Evolutionary conservation across 2,113 vertebrate species (phyloP), one percentile per base, ranked within the genome.

Genomic region (Apaloderma vittatum): DNA sequence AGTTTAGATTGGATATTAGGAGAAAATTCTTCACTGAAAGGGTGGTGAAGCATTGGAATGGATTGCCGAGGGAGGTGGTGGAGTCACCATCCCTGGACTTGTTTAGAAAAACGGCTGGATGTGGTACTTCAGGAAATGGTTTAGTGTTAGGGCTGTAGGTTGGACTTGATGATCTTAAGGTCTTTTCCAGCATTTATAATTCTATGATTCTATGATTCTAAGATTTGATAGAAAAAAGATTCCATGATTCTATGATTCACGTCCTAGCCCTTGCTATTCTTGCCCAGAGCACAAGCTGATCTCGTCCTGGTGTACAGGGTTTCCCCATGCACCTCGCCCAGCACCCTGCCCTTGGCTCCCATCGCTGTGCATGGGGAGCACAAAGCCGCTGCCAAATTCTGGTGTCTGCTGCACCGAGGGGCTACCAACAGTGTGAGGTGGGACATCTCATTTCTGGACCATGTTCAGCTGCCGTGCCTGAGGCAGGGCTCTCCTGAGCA

Each of bases 401-500:
- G 36, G 16, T 23, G 18, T 22, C 26, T 26, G 61, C 48, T 57
- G 59, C 59, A 22, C n/a, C 10, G 26, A 3, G 32, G 11, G 19
- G 22, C 32, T 2, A 2, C 29, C 1, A 1, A 27, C 61, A 12
- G 20, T 1, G 3, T 52, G 48, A 63, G 27, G 9, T 27, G 24
- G 20, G 43, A 59, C 37, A 8, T 29, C 76, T 86, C 24, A 21
- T 61, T 22, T 52, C 23, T 32, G 55, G 27, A 14, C 20, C 1
- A 0, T 0, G 5, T 80, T 48, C 57, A 54, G 36, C 21, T 1
- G 1, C 17, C 3, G 1, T 32, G 70, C 18, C 48, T 0, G 0
- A 77, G 54, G 48, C 8, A 8, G 19, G 62, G 59, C 17, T 61
- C 9, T 62, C 32, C 46, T 20, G 12, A 54, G 34, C 2, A 15